phyloP scores from a whole-genome alignment of 2,113 vertebrate species.

The Perognathus longimembris region DNA sequence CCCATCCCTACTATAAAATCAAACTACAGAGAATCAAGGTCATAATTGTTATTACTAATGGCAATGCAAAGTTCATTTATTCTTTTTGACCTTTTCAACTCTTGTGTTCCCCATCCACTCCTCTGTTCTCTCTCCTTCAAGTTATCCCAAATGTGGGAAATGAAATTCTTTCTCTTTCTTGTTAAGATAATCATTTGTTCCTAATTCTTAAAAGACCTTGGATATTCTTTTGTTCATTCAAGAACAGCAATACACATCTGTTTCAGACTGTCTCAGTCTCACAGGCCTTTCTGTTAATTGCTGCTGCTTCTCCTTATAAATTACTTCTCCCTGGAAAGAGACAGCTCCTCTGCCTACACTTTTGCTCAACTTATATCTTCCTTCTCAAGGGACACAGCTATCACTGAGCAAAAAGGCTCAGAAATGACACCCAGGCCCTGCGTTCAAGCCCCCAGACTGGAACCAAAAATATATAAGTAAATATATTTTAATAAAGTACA shows the following conservation, averaged over 20 bases:
- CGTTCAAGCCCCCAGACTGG: no score
- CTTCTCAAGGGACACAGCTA: background rate
- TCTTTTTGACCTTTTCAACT: conserved; percentile 56
- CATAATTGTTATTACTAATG: conserved; percentile 67
- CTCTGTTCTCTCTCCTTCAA: conserved; percentile 54
- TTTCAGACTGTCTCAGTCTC: conserved; percentile 20
- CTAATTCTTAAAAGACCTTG: conserved; percentile 50
- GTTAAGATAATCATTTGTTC: conserved; percentile 51
- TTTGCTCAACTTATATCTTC: background rate
- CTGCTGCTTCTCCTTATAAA: background rate
- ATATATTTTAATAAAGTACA: no score
- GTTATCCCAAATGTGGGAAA: conserved; percentile 36
- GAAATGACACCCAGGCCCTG: no score
- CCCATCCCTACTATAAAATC: conserved; percentile 59
- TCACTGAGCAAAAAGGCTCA: no score
- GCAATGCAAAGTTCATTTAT: conserved; percentile 23
- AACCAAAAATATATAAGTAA: no score
- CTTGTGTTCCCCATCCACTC: background rate
- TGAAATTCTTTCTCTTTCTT: conserved; percentile 35
- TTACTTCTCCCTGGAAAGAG: background rate
- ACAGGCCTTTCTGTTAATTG: conserved; percentile 43
- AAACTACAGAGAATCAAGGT: conserved; percentile 66
- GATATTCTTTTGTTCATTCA: background rate
- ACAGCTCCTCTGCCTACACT: background rate
- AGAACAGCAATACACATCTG: background rate